A percentile compares a stretch with the other conserved stretches of the same genome.
Evolutionary conservation across 2,888 invertebrate species (phyloP).

Genomic region (Busseola fusca): DNA sequence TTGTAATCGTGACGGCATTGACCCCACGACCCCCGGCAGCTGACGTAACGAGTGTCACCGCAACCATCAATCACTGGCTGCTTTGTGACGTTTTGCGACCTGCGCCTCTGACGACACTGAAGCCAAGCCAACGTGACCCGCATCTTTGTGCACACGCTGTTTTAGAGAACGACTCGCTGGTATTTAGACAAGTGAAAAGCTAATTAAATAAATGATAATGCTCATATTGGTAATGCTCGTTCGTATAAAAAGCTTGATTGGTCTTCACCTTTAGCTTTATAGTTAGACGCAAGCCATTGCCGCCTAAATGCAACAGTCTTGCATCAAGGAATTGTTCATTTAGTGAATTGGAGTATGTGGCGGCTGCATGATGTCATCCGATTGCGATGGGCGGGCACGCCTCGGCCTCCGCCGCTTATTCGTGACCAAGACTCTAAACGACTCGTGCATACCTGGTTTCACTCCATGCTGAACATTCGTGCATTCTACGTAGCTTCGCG

Average conservation of each 20-base stretch:
- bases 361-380: slow-evolving; percentile 81
- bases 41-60: slow-evolving; percentile 84
- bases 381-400: slow-evolving; percentile 81
- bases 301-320: slow-evolving; percentile 56
- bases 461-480: slow-evolving; percentile 71
- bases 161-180: neutral
- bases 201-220: neutral
- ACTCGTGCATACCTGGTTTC: slow-evolving; percentile 74
- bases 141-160: slow-evolving; percentile 45
- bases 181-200: slow-evolving; percentile 3
- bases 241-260: slow-evolving; percentile 9
- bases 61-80: slow-evolving; percentile 84
- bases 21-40: slow-evolving; percentile 81
- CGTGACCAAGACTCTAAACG: slow-evolving; percentile 77
- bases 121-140: slow-evolving; percentile 53
- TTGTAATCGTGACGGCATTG: slow-evolving; percentile 84
- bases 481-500: slow-evolving; percentile 65
- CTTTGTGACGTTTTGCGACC: slow-evolving; percentile 83
- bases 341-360: slow-evolving; percentile 67
- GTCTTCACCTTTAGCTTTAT: neutral
- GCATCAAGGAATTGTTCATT: slow-evolving; percentile 62
- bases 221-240: neutral
- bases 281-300: slow-evolving; percentile 9
- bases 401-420: slow-evolving; percentile 73
- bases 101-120: slow-evolving; percentile 64